phyloP scores from a whole-genome alignment of 2,888 invertebrate genomes.

The Chrysina gloriosa region DNA sequence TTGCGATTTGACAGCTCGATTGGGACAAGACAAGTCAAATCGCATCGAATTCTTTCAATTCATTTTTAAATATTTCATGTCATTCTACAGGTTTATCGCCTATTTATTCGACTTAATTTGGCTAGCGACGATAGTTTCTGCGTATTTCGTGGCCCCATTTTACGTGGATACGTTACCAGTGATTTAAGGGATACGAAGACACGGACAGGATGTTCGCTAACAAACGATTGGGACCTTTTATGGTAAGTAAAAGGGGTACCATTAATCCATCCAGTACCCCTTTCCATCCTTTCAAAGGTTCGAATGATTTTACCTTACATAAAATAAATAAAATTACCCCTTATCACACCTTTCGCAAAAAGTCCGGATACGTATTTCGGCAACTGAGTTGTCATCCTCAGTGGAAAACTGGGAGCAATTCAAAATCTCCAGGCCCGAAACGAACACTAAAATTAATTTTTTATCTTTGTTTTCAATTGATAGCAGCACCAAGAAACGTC shows the following conservation, averaged over 20 bases:
- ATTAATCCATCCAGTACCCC: neutral
- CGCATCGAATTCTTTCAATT: neutral
- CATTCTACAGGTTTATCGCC: neutral
- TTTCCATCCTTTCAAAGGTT: neutral
- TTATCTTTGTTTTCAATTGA: neutral
- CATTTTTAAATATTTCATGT: conserved; percentile 27
- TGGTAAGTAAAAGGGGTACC: conserved; percentile 23
- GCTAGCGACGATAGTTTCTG: conserved; percentile 15
- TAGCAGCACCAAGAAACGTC: conserved; percentile 32
- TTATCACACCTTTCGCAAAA: no score
- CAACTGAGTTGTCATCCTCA: no score
- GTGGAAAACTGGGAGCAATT: no score
- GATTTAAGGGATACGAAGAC: neutral
- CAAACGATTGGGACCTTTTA: conserved; percentile 41
- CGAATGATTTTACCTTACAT: neutral
- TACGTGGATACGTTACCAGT: conserved; percentile 10
- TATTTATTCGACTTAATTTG: conserved; percentile 36
- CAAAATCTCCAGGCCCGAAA: no score
- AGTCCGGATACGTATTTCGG: no score
- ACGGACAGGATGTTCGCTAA: conserved; percentile 35
- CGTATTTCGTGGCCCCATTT: conserved; percentile 36
- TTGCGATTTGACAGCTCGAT: neutral
- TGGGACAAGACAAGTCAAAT: neutral
- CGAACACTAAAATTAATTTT: neutral
- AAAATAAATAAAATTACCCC: no score